These are phyloP conservation scores for Menidia beryllina DNA, from an alignment of 2,113 vertebrate genomes.

Conservation along the genomic window DNA sequence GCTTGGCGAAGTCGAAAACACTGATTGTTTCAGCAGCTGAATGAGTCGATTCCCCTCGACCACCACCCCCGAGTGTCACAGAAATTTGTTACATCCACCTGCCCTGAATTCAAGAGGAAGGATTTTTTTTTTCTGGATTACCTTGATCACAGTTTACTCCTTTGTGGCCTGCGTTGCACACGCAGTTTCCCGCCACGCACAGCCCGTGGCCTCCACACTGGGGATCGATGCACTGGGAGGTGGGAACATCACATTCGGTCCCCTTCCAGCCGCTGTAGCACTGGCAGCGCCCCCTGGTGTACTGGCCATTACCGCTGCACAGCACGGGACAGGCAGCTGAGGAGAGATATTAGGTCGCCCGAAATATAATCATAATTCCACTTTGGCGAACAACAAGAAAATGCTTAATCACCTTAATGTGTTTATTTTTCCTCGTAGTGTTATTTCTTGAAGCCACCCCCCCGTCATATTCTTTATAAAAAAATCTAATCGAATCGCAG, in stretches of 20 bases:
- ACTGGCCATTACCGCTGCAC: conserved; percentile 96
- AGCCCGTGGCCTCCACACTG: conserved; percentile 93
- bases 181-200: conserved; percentile 93
- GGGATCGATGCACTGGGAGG: conserved; percentile 91
- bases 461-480: too few relatives aligned
- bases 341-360: background rate
- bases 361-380: background rate
- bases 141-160: conserved; percentile 95
- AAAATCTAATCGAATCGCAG: background rate
- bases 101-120: conserved; percentile 23
- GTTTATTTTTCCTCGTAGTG: background rate
- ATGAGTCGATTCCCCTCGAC: conserved; percentile 47
- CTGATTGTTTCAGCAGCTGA: conserved; percentile 65
- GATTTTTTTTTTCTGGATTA: conserved; percentile 63
- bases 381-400: background rate
- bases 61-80: conserved; percentile 19
- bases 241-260: conserved; percentile 92
- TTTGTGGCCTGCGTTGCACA: conserved; percentile 94
- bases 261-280: conserved; percentile 99
- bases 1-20: conserved; percentile 77
- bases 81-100: conserved; percentile 21
- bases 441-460: background rate
- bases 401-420: too few relatives aligned
- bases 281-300: conserved; percentile 96
- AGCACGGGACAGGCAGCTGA: conserved; percentile 90